Base-by-base conservation (phyloP, 2,797 vertebrate genomes). In the Gadopsis bispinosus region DNA sequence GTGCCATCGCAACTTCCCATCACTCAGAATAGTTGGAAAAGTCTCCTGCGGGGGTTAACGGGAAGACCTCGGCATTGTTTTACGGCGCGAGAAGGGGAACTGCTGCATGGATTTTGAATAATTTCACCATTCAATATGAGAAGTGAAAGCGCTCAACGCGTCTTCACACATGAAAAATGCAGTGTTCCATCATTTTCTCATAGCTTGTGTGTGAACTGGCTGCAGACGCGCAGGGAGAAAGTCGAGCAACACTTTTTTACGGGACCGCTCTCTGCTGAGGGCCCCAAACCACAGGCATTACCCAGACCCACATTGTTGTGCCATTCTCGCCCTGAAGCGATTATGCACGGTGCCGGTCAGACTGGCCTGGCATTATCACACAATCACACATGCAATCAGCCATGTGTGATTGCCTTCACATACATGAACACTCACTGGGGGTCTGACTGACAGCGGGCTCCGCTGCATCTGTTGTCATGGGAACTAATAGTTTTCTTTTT, bases 251-350 rank as follows among this genome's bases (percentile, higher is more conserved):
- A 80, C 78, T 88, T 92, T 88, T 92, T 91, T 89, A 93, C 75
- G 73, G 92, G 89, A 80, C 86, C 86, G 68, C 94, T 95, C 86
- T 87, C 92, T 83, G 95, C 95, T 78, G 91, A 93, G 88, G 92
- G 89, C 96, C 94, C 89, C 91, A 94, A 96, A 96, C 95, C 96
- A 95, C 96, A 96, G 91, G 92, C 95, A 95, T 96, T 96, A 97
- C 95, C 94, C 91, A 94, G 89, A 89, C 93, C 88, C 87, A 95
- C 95, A 95, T 95, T 96, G 94, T 95, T 96, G 95, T 95, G 96
- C 95, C 95, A 95, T 94, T 95, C 94, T 84, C 94, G 91, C 94
- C 93, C 96, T 95, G 89, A 94, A 91, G 93, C 89, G 91, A 94
- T 95, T 95, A 96, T 94, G 92, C 91, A 83, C 93, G 95, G 95